A percentile compares a stretch with the other conserved stretches of the same genome.
Evolutionary conservation across 2,113 vertebrate species (phyloP).

Genomic region (Aplodontia rufa): DNA sequence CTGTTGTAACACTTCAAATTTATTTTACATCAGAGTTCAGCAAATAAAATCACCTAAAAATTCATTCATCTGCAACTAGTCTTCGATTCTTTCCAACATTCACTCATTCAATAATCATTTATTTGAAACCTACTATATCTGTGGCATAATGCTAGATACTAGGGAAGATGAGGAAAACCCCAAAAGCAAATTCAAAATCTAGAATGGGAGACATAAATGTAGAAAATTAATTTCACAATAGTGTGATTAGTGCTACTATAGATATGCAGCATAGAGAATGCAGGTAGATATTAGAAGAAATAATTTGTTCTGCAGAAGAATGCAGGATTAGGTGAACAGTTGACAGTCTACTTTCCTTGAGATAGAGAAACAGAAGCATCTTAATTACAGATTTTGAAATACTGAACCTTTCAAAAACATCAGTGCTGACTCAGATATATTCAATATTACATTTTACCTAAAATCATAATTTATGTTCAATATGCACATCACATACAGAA

Average conservation of each 20-base stretch:
- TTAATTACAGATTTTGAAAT: neutral
- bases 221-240: neutral
- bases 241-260: neutral
- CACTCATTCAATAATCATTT: neutral
- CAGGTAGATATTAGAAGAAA: neutral
- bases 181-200: neutral
- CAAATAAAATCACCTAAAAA: neutral
- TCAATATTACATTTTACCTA: neutral
- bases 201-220: neutral
- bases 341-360: neutral
- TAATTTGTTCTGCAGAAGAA: neutral
- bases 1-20: neutral
- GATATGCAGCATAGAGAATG: accelerated
- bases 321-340: neutral
- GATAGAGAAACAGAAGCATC: neutral
- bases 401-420: neutral
- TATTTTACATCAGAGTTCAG: neutral
- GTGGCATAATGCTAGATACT: neutral
- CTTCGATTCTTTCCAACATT: neutral
- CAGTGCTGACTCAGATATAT: neutral
- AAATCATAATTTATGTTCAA: neutral
- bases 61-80: neutral
- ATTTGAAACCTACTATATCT: neutral
- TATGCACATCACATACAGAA: neutral
- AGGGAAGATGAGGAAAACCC: neutral